These are phyloP conservation scores for Sander lucioperca DNA, from an alignment of 2,113 vertebrate species.

Conservation along the genomic window DNA sequence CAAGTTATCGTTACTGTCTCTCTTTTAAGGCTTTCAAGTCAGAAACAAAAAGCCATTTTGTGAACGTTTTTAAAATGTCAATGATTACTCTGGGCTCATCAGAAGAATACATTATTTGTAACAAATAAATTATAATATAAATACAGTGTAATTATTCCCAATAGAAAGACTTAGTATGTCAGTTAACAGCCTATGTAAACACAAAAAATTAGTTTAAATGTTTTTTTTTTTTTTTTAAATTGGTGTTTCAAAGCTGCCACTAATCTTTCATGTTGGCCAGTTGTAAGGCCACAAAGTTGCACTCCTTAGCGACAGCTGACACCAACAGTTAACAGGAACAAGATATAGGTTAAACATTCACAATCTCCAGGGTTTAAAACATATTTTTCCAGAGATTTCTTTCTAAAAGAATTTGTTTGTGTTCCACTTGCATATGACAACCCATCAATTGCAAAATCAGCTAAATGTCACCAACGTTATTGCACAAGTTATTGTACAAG, in stretches of 20 bases:
- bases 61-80: neutral
- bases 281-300: neutral
- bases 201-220: neutral
- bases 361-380: neutral
- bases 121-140: neutral
- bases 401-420: neutral
- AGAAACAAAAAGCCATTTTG: neutral
- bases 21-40: neutral
- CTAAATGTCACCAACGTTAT: neutral
- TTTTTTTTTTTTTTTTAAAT: neutral
- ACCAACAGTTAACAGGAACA: neutral
- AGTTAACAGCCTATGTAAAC: neutral
- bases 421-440: neutral
- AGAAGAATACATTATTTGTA: neutral
- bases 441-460: conserved; percentile 47
- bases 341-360: neutral
- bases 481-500: conserved; percentile 55
- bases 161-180: neutral
- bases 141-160: neutral
- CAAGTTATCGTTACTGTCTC: neutral
- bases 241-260: neutral
- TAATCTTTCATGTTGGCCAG: neutral
- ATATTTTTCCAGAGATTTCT: neutral
- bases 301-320: neutral
- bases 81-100: neutral